phyloP scores from a whole-genome alignment of 2,113 vertebrate genomes.

The Nothocercus nigrocapillus region DNA sequence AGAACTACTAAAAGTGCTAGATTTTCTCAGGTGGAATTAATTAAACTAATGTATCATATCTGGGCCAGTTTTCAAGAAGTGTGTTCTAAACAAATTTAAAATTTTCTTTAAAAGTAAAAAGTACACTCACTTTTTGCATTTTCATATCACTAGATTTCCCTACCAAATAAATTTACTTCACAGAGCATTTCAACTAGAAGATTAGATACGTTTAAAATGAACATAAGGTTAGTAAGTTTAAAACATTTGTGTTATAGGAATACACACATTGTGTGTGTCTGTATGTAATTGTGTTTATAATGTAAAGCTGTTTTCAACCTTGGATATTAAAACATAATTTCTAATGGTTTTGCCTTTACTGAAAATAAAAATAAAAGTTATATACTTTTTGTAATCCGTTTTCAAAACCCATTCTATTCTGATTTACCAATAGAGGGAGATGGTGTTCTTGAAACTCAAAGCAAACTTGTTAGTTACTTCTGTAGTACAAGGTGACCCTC shows the following conservation, averaged over 20 bases:
- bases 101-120: background rate
- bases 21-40: background rate
- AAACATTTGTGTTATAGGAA: background rate
- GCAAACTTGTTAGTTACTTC: background rate
- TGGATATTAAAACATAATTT: background rate
- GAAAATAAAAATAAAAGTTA: background rate
- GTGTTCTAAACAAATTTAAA: background rate
- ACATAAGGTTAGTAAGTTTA: background rate
- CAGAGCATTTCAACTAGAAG: background rate
- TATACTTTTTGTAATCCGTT: background rate
- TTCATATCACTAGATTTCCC: background rate
- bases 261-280: background rate
- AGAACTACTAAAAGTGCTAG: background rate
- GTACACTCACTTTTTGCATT: background rate
- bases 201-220: too few relatives aligned
- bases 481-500: background rate
- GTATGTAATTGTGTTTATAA: background rate
- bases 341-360: background rate
- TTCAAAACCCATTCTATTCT: background rate
- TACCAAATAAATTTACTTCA: background rate
- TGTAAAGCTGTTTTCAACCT: background rate
- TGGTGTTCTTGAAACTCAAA: background rate
- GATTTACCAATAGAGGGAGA: constrained; percentile 62
- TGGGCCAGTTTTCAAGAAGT: background rate
- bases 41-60: background rate